A percentile compares a stretch with the other conserved stretches of the same genome.
phyloP scores from a whole-genome alignment of 2,113 vertebrate species.

The Ramphastos sulfuratus region DNA sequence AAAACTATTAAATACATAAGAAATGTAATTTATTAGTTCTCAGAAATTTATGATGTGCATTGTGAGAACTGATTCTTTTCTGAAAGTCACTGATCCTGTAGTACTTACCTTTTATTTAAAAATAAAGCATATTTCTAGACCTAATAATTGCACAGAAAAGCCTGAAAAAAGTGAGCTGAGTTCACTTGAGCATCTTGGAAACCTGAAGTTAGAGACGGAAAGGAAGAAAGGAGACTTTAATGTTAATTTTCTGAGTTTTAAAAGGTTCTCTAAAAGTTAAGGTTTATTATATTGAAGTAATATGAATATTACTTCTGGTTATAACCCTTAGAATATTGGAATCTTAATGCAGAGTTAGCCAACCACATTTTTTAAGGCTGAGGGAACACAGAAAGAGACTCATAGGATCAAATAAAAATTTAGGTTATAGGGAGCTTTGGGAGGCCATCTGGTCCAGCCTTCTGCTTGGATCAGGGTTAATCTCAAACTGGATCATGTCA shows the following conservation, averaged over 20 bases:
- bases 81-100: neutral
- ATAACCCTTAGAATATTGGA: neutral
- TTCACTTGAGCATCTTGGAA: neutral
- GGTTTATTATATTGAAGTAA: neutral
- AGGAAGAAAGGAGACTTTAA: neutral
- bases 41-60: neutral
- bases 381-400: constrained; percentile 6
- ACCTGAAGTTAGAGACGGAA: neutral
- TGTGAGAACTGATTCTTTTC: neutral
- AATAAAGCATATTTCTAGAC: neutral
- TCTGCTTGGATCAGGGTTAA: constrained; percentile 50
- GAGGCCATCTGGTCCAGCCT: constrained; percentile 46
- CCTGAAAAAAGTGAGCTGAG: neutral
- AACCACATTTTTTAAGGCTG: constrained; percentile 25
- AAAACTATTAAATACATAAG: neutral
- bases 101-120: neutral
- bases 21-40: neutral
- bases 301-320: neutral
- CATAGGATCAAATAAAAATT: constrained; percentile 25
- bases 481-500: constrained; percentile 41
- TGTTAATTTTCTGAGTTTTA: neutral
- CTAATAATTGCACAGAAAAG: neutral
- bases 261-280: neutral
- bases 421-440: constrained; percentile 43
- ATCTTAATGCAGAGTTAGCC: neutral